These are phyloP conservation scores for Gnathonemus longibarbis DNA, from an alignment of 2,113 vertebrate species.

Conservation along the genomic window DNA sequence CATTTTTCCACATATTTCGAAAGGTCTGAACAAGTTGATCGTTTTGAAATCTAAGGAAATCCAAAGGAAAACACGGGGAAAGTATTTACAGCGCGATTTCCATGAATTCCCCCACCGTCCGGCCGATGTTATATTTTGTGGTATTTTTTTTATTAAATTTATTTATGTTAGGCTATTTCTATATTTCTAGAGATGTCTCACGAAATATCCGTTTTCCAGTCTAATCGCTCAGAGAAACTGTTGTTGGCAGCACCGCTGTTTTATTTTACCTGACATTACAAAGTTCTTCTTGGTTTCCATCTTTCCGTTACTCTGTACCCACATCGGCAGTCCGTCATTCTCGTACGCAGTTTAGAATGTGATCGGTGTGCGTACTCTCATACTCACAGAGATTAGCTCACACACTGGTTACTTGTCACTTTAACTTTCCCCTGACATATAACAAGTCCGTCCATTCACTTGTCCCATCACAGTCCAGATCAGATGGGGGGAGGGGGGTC, in stretches of 20 bases:
- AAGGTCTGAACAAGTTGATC: not conserved
- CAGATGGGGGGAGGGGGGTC: not conserved
- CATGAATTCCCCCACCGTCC: not conserved
- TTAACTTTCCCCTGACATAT: not conserved
- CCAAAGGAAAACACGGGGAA: not conserved
- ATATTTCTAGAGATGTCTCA: not conserved
- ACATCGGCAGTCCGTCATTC: not conserved
- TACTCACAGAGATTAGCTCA: not conserved
- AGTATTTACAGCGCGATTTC: not conserved
- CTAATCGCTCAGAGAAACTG: not conserved
- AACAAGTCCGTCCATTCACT: not conserved
- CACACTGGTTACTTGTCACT: not conserved
- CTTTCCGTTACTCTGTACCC: not conserved
- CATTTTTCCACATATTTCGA: not conserved
- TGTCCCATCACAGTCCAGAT: not conserved
- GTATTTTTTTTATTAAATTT: not conserved
- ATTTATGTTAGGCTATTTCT: not conserved
- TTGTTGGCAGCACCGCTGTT: not conserved
- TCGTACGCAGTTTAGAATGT: not conserved
- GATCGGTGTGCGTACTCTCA: not conserved
- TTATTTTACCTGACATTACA: not conserved
- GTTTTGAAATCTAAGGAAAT: not conserved
- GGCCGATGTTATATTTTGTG: not conserved
- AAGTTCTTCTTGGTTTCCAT: not conserved
- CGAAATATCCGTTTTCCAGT: not conserved